phyloP scores from a whole-genome alignment of 2,113 vertebrate species.

The Clarias batrachus region DNA sequence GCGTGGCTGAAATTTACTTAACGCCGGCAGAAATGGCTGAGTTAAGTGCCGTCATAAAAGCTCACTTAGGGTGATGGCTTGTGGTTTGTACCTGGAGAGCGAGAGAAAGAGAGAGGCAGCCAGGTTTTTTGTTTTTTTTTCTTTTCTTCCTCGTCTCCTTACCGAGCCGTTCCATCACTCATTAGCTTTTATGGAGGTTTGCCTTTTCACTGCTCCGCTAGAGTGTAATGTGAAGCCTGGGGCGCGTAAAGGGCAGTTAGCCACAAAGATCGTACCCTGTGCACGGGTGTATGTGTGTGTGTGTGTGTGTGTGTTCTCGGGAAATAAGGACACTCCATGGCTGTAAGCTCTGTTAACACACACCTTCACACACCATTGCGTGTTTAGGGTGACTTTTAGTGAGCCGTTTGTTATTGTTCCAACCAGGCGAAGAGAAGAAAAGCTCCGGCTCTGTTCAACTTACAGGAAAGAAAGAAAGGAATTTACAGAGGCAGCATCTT shows the following conservation, averaged over 20 bases:
- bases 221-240: conserved; percentile 39
- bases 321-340: conserved; percentile 4
- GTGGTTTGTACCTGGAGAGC: conserved; percentile 28
- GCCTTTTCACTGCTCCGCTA: conserved; percentile 6
- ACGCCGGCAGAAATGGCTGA: conserved; percentile 25
- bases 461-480: too few species aligned
- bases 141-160: not conserved
- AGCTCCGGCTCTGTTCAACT: too few species aligned
- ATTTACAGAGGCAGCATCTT: not conserved
- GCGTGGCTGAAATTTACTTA: conserved; percentile 32
- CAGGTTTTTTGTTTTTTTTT: not conserved
- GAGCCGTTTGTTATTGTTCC: not conserved
- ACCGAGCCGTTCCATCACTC: conserved; percentile 31
- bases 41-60: conserved; percentile 33
- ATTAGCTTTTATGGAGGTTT: conserved; percentile 48
- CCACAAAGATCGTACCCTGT: conserved; percentile 8
- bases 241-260: conserved; percentile 38
- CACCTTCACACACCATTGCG: conserved; percentile 13
- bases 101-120: not conserved
- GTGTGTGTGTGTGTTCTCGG: conserved; percentile 3
- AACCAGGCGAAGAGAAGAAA: not conserved
- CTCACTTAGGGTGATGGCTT: conserved; percentile 37
- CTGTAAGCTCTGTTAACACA: conserved; percentile 9
- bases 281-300: not conserved
- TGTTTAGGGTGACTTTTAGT: conserved; percentile 10